Evolutionary conservation across 2,888 invertebrate species (phyloP).

Genomic region (Gonocerus acuteangulatus): DNA sequence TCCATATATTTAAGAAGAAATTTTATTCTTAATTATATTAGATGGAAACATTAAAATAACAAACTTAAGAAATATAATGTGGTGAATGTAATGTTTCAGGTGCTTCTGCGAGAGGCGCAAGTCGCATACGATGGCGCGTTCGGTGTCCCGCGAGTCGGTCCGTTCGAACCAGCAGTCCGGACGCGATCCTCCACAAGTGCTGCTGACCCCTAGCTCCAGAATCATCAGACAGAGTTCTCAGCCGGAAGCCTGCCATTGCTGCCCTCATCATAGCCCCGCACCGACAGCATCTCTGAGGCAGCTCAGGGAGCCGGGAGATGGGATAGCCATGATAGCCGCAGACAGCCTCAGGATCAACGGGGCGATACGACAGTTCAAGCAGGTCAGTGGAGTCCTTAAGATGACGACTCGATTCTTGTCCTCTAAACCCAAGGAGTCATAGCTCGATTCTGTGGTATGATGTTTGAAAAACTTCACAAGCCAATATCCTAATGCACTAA

Average conservation of each 20-base stretch:
- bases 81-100: constrained; percentile 40
- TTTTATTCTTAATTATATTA: no score
- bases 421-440: no score
- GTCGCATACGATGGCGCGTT: constrained; percentile 68
- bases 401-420: no score
- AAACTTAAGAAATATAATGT: no score
- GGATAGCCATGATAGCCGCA: constrained; percentile 90
- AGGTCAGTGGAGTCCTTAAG: no score
- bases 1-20: no score
- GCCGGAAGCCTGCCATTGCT: constrained; percentile 59
- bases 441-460: no score
- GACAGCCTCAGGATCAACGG: constrained; percentile 94
- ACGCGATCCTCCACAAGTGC: constrained; percentile 62
- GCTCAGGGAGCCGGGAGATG: constrained; percentile 71
- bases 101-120: constrained; percentile 69
- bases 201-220: constrained; percentile 59
- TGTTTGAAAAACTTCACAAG: no score
- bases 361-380: constrained; percentile 91
- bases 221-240: constrained; percentile 85
- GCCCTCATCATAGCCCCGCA: constrained; percentile 46
- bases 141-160: constrained; percentile 69
- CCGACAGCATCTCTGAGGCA: constrained; percentile 76
- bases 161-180: constrained; percentile 45
- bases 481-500: no score
- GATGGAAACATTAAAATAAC: no score